Conservation (phyloP, 2,888 invertebrate species). For the Drosophila recens region DNA sequence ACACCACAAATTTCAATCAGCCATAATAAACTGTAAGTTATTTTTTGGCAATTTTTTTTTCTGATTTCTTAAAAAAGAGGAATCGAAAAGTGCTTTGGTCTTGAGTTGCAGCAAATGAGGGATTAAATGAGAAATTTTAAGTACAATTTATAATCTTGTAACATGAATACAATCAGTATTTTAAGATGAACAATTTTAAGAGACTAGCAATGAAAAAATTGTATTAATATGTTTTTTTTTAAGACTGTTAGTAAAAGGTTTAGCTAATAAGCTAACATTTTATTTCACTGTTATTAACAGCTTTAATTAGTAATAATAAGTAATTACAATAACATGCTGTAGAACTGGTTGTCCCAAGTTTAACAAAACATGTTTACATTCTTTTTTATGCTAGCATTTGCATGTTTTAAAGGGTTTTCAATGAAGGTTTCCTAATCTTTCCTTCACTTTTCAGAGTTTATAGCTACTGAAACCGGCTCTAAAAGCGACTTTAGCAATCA, state of each 20-base stretch:
- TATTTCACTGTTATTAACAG: no score
- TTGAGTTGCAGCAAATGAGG: conserved; percentile 9
- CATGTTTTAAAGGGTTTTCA: neutral
- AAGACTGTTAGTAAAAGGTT: neutral
- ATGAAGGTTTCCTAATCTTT: neutral
- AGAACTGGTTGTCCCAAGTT: no score
- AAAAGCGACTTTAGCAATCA: neutral
- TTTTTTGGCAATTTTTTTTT: conserved; percentile 28
- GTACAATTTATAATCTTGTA: conserved; percentile 28
- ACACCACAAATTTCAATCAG: conserved; percentile 75
- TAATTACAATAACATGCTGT: neutral
- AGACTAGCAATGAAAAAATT: neutral
- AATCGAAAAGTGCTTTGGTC: conserved; percentile 15
- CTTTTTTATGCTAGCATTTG: neutral
- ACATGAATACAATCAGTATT: neutral
- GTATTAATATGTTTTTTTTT: neutral
- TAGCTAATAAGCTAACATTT: neutral
- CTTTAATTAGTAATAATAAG: no score
- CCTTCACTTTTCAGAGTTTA: neutral
- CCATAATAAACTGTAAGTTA: conserved; percentile 73
- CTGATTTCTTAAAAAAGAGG: neutral
- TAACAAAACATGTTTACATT: neutral
- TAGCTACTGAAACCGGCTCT: neutral
- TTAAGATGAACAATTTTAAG: neutral
- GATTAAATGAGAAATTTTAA: conserved; percentile 41